Base-by-base conservation (phyloP, 2,888 invertebrate genomes). In the Heliconius ethilla region DNA sequence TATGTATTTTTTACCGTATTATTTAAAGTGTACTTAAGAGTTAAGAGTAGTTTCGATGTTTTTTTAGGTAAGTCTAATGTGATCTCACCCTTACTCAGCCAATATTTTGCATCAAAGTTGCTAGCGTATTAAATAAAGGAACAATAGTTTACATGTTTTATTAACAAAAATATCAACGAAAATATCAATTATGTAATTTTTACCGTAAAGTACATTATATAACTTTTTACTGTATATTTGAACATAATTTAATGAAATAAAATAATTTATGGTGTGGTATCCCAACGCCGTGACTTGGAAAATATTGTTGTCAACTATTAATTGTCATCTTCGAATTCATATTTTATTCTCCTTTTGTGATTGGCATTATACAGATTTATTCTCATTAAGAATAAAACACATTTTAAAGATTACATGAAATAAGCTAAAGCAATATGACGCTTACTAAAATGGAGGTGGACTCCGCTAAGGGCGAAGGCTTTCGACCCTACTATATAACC, bases 401-500 rank as follows among this genome's bases (percentile, higher is more conserved):
- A 25, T 29, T 55, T 75, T 22, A 69, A 72, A 59, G 1, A 27
- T 75, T 80, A 78, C 33, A 83, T 82, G 83, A 77, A 80, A 65
- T 82, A 78, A 83, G 82, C 81, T 84, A 81, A 63, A 75, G 4
- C 82, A 91, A 84, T 80, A 94, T 94, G 94, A 94, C 93, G 84
- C 82, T 93, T 74, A 91, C 90, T 33, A 92, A 91, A 96, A 97
- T 97, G 97, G 97, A 97, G 82, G 95, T 97, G 80, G 97, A 97
- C 90, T 95, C 92, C 82, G 92, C 89, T 70, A 97, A 96, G 87
- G 97, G 98, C 11, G 98, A 98, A 89, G 98, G 98, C 2, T 98
- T 99, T 88, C 97, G 98, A 82, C 98, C 98, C 0, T 99, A 99
- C 93, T 99, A 99, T 89, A 97, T 98, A 84, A 98, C 99, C 74